Conservation (phyloP, 2,888 invertebrate species). For the Volucella inflata region DNA sequence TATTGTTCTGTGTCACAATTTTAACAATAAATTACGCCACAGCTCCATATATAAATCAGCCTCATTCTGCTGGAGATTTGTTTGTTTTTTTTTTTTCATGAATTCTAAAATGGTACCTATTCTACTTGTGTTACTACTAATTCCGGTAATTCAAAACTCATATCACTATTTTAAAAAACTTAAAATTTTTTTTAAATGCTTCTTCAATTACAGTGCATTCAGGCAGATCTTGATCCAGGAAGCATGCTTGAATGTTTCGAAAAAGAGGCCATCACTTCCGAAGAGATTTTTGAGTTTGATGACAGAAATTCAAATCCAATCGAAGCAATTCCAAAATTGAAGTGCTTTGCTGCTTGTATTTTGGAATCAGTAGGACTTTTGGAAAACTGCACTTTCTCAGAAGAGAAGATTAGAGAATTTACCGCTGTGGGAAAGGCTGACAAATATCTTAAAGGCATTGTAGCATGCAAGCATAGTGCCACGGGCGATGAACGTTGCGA, state of each 20-base stretch:
- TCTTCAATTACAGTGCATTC: no score
- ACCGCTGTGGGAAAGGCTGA: neutral
- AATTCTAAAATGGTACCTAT: no score
- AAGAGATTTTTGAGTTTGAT: neutral
- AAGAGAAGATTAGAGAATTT: neutral
- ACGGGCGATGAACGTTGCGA: conserved; percentile 34
- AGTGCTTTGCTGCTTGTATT: conserved; percentile 46
- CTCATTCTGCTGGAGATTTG: no score
- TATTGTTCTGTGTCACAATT: no score
- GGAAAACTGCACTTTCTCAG: conserved; percentile 8
- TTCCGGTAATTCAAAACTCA: no score
- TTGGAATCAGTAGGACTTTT: neutral
- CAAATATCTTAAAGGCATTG: neutral
- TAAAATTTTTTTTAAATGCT: no score
- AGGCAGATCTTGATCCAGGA: no score
- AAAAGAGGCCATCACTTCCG: neutral
- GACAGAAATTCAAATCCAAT: conserved; percentile 1
- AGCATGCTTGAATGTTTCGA: neutral
- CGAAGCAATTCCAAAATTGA: conserved; percentile 41
- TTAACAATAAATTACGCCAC: no score
- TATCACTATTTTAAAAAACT: no score
- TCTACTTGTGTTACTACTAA: no score
- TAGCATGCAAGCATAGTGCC: neutral
- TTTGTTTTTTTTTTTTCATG: no score
- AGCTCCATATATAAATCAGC: no score